Evolutionary conservation across 2,888 invertebrate genomes (phyloP).

Genomic region (Ferrisia virgata): DNA sequence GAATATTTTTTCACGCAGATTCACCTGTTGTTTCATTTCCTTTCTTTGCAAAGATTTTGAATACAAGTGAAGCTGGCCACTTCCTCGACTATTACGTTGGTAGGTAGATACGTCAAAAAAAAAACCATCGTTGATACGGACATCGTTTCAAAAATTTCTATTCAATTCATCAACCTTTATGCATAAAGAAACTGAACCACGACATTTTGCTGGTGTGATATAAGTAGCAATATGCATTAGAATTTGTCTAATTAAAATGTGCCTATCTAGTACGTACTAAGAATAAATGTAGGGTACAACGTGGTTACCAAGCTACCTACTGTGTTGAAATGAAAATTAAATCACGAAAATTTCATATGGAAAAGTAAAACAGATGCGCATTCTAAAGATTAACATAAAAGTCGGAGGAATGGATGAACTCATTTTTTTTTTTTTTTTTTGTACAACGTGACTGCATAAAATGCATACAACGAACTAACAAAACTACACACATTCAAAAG

Average conservation of each 20-base stretch:
- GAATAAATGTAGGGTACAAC: no score
- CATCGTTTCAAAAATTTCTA: neutral
- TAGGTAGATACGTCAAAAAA: neutral
- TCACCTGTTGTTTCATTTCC: neutral
- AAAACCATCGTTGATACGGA: neutral
- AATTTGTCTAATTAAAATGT: no score
- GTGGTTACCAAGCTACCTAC: no score
- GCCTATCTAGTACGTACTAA: no score
- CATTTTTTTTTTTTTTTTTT: no score
- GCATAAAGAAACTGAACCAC: no score
- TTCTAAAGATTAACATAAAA: neutral
- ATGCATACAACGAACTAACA: neutral
- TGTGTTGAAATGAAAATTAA: neutral
- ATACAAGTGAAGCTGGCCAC: neutral
- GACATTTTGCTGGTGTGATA: no score
- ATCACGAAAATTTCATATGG: neutral
- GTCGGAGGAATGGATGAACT: neutral
- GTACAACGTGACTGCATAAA: conserved; percentile 8
- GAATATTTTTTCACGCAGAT: neutral
- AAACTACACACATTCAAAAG: neutral
- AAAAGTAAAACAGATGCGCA: neutral
- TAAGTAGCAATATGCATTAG: no score
- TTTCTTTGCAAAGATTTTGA: neutral
- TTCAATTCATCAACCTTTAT: neutral
- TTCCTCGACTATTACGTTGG: neutral